Conservation (phyloP, 1,140 invertebrate genomes). For the Condylostylus longicornis region DNA sequence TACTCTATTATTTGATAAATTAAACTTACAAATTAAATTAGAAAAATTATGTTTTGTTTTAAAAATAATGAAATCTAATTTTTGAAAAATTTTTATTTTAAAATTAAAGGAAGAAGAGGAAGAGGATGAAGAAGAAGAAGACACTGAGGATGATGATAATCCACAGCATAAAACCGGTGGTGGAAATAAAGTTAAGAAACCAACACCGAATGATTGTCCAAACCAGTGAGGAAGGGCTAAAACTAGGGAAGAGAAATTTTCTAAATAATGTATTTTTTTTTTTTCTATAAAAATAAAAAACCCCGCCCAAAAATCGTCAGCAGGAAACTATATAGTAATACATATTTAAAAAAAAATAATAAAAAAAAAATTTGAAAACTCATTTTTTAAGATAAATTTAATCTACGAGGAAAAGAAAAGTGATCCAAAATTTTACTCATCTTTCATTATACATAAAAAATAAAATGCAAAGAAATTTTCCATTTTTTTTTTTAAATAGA, state of each 20-base stretch:
- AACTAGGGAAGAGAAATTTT: not conserved
- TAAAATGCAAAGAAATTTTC: too few relatives aligned
- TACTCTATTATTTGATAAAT: too few relatives aligned
- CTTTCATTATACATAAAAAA: too few relatives aligned
- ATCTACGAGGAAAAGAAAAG: too few relatives aligned
- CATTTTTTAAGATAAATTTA: too few relatives aligned
- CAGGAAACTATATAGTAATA: not conserved
- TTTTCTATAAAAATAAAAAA: too few relatives aligned
- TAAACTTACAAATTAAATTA: too few relatives aligned
- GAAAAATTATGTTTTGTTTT: not conserved
- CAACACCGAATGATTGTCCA: conserved; percentile 25
- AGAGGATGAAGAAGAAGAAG: conserved; percentile 28
- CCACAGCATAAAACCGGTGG: conserved; percentile 10
- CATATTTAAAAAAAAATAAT: not conserved
- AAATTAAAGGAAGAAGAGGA: conserved; percentile 11
- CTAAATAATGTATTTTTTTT: too few relatives aligned
- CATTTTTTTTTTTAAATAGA: too few relatives aligned
- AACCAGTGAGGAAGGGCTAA: conserved; percentile 18
- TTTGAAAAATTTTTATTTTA: too few relatives aligned
- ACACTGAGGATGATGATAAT: conserved; percentile 29
- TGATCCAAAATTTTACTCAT: too few relatives aligned
- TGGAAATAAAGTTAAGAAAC: conserved; percentile 19
- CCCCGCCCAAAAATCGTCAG: not conserved
- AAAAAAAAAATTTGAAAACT: not conserved
- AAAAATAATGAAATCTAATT: not conserved